These are phyloP conservation scores for Graphium colonna DNA, from an alignment of 2,888 invertebrate genomes.

Conservation along the genomic window DNA sequence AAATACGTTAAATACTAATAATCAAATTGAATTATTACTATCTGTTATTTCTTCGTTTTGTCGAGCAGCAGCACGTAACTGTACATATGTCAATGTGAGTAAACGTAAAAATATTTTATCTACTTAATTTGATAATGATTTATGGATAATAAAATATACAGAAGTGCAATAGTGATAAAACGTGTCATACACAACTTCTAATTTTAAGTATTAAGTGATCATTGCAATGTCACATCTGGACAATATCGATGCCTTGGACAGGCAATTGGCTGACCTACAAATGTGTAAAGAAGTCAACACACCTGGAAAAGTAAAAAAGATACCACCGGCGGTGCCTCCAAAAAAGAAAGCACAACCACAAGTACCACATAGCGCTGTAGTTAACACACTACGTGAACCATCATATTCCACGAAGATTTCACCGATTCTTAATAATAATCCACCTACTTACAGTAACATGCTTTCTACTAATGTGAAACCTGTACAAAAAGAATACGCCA, in stretches of 20 bases:
- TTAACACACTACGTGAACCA: constrained; percentile 85
- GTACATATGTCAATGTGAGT: not conserved
- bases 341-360: constrained; percentile 85
- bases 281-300: constrained; percentile 70
- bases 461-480: constrained; percentile 35
- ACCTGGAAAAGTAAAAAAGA: constrained; percentile 73
- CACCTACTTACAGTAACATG: constrained; percentile 49
- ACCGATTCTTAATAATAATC: constrained; percentile 62
- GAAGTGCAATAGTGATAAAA: not conserved
- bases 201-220: not conserved
- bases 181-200: not conserved
- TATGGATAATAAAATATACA: no score
- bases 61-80: no score
- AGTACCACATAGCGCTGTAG: constrained; percentile 88
- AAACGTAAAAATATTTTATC: not conserved
- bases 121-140: not conserved
- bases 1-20: no score
- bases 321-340: constrained; percentile 89
- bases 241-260: constrained; percentile 84
- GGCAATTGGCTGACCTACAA: constrained; percentile 85
- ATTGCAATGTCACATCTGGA: constrained; percentile 59
- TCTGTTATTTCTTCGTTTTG: no score
- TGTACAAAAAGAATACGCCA: constrained; percentile 57
- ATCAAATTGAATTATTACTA: no score
- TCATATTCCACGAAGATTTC: constrained; percentile 83